Conservation (phyloP, 2,797 vertebrate genomes). For the Microtus californicus region DNA sequence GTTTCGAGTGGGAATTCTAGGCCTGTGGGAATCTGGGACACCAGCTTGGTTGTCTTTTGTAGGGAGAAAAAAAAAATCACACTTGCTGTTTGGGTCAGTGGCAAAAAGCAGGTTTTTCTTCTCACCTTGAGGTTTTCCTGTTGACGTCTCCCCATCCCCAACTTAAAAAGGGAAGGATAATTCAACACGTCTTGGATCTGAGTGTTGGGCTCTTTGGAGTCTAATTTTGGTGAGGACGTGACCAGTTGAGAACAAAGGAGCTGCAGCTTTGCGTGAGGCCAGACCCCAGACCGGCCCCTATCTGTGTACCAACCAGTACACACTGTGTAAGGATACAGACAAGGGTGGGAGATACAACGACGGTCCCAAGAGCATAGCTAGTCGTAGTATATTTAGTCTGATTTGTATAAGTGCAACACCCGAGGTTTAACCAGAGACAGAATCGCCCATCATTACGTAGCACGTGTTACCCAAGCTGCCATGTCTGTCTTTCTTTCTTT, state of each 20-base stretch:
- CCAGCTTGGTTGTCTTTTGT: background rate
- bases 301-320: background rate
- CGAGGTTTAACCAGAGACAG: background rate
- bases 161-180: slow-evolving; percentile 70
- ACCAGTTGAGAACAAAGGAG: background rate
- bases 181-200: slow-evolving; percentile 30
- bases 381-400: background rate
- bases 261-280: background rate
- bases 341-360: background rate
- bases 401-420: background rate
- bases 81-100: slow-evolving; percentile 66
- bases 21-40: slow-evolving; percentile 75
- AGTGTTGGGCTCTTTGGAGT: slow-evolving; percentile 5
- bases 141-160: background rate
- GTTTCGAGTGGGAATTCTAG: slow-evolving; percentile 36
- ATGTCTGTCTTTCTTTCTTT: no score
- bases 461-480: background rate
- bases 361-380: background rate
- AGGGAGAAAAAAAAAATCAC: slow-evolving; percentile 47
- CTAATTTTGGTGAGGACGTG: slow-evolving; percentile 35
- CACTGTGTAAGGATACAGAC: background rate
- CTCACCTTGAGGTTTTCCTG: slow-evolving; percentile 76
- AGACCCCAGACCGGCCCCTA: background rate
- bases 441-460: background rate
- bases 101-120: slow-evolving; percentile 74